Evolutionary conservation across 2,888 invertebrate species (phyloP), one percentile per base, ranked within the genome.

Genomic region (Schizaphis graminum): DNA sequence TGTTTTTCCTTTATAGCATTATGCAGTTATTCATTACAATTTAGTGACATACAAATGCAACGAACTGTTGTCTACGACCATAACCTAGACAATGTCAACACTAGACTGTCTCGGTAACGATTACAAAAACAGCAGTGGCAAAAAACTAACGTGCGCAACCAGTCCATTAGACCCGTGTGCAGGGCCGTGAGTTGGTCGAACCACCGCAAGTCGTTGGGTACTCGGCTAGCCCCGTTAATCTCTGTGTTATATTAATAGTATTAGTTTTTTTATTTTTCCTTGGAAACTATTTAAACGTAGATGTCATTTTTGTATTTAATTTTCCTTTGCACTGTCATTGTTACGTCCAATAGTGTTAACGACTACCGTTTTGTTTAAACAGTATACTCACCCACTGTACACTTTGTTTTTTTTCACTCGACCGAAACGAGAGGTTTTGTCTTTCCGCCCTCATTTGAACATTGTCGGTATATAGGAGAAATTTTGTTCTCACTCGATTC

Each of bases 1-100:
- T 84, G n/a, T 91, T 84, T 35, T 21, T 77, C n/a, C 21, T 1
- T 77, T 35, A 35, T 21, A 77, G n/a, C 21, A 21, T 2, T 77
- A 35, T 21, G 35, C 5, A 8, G 35, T 16, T 77, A 77, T 35
- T 26, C 28, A n/a, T 56, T 91, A 49, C 24, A n/a, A 28, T 35
- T 67, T 28, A 21, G 53, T 44, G 84, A 85, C 44, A 53, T 90
- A 77, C 8, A 88, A 35, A 57, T 47, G 61, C 86, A 87, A 86
- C 8, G 26, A 5, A 47, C n/a, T 44, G 47, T 56, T 77, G 41
- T 26, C 56, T 57, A 21, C 35, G 61, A 93, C 89, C 93, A 93
- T 93, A 89, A 93, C 93, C 93, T 93, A 35, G 93, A 57, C 89
- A 93, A 93, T 89, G 57, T 44, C n/a, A 28, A 85, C 86, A 16